Evolutionary conservation across 64 coral and sea anemone species (phyloP), one percentile per base, ranked within the genome.

Genomic region (Actinia tenebrosa): DNA sequence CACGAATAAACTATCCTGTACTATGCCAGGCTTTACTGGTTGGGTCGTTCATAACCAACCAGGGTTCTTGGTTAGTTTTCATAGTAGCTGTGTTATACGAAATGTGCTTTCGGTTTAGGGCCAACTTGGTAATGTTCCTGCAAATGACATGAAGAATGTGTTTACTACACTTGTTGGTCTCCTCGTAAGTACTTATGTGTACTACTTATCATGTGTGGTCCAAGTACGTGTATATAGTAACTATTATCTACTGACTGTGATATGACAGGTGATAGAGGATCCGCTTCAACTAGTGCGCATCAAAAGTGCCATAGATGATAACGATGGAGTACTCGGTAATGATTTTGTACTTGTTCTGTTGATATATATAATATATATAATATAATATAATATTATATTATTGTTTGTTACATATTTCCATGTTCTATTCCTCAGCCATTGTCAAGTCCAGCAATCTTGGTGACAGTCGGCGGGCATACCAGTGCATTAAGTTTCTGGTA

Each of bases 401-500:
- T n/a, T 69, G 23, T 69, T n/a, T 69, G 64, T 42, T 13, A 30
- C 15, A 42, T 75, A 43, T 15, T 75, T 14, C 26, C n/a, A 14
- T 27, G 13, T 42, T 75, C 25, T 14, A 14, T 75, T 30, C 69
- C n/a, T 10, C 37, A 96, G 94, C 91, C 25, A 89, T 96, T 30
- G 91, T 96, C 85, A 96, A 96, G 89, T 82, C 94, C 30, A 96
- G 89, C 75, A 93, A 96, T 58, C 58, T 84, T 3, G 72, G 88
- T 78, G 94, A 96, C 88, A 96, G 94, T 88, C 91, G 94, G 10
- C 91, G 94, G 18, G 94, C 94, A 30, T 96, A 96, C 56, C 94
- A 96, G 19, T 96, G 94, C 30, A 96, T 96, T 37, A 96, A 96
- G 89, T 96, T 96, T 69, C 79, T 96, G 9, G 94, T 96, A 79